phyloP scores from a whole-genome alignment of 2,888 invertebrate species.

The Acrobasis repandana region DNA sequence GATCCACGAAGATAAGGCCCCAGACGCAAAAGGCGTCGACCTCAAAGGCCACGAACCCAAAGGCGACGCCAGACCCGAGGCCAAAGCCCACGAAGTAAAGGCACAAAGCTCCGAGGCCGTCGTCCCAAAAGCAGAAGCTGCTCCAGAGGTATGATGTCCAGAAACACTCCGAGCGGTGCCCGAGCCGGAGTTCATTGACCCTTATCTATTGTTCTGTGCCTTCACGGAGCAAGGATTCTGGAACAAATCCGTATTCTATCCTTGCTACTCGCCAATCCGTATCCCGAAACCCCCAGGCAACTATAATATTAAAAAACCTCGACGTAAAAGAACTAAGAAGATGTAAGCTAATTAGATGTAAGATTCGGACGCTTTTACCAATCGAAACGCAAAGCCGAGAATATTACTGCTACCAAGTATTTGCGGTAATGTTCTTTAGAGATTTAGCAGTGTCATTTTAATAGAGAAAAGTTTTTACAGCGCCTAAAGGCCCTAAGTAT shows the following conservation, averaged over 20 bases:
- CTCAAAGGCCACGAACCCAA: background rate
- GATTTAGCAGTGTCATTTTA: too few relatives aligned
- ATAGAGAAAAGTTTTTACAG: too few relatives aligned
- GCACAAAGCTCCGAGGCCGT: constrained; percentile 39
- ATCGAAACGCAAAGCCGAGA: too few relatives aligned
- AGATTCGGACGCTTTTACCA: background rate
- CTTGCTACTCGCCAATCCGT: constrained; percentile 11
- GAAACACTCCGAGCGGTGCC: background rate
- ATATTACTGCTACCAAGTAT: too few relatives aligned
- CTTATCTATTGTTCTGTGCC: constrained; percentile 28
- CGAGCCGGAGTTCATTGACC: constrained; percentile 27
- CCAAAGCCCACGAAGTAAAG: constrained; percentile 34
- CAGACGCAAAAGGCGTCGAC: background rate
- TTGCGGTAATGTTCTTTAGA: too few relatives aligned
- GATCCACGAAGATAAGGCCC: constrained; percentile 5
- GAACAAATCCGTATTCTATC: constrained; percentile 27
- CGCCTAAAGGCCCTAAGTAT: too few relatives aligned
- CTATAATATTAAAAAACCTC: background rate
- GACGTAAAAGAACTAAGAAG: background rate
- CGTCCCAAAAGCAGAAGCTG: constrained; percentile 47
- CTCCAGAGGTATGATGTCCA: constrained; percentile 33
- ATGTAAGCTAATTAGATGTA: constrained; percentile 7
- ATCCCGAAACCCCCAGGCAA: background rate
- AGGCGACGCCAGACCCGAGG: constrained; percentile 8
- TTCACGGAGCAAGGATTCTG: constrained; percentile 34